Base-by-base conservation (phyloP, 2,888 invertebrate genomes). In the Ichneumoninae sp. region DNA sequence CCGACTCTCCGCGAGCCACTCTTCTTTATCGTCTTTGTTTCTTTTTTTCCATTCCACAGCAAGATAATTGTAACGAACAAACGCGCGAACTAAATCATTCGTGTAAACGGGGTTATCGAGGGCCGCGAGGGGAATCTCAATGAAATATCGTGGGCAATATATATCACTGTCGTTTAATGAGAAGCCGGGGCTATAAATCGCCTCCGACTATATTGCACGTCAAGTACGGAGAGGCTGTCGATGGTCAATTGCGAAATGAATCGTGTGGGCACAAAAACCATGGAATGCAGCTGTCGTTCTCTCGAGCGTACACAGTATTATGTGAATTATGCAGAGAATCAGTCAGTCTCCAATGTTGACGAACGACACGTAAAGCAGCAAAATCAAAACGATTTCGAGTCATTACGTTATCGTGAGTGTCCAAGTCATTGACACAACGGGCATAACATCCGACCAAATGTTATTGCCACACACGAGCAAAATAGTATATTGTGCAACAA, bases 171-270 rank as follows among this genome's bases (percentile, higher is more conserved):
- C 22, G 40, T 78, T 68, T 73, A 66, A 75, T 75, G 71, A 82
- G 75, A 81, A 74, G 26, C 36, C 66, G 44, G 65, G 65, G 44
- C 71, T 66, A 85, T 85, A 85, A 85, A 79, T 85, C 75, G 60
- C 36, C 60, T 10, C 66, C 66, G 85, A 75, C 71, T 75, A 63
- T 75, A 63, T 66, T 76, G 70, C 84, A 54, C 63, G 78, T 85
- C 81, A 71, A 63, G 40, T 33, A 16, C 68, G 75, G 57, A 65
- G 57, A 81, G 75, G 70, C 75, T 76, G 78, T 78, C 74, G 83
- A 84, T 81, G 74, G 50, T 79, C 82, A 79, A 65, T 82, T 79
- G 85, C 82, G 75, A 76, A 85, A 79, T 76, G 70, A 68, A 71
- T 40, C 71, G 79, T 52, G 82, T 76, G 79, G 79, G 82, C 82